Percentiles rank a stretch among this genome's conserved stretches.
Conservation (phyloP, 2,888 invertebrate genomes). For the Lymantria dispar region DNA sequence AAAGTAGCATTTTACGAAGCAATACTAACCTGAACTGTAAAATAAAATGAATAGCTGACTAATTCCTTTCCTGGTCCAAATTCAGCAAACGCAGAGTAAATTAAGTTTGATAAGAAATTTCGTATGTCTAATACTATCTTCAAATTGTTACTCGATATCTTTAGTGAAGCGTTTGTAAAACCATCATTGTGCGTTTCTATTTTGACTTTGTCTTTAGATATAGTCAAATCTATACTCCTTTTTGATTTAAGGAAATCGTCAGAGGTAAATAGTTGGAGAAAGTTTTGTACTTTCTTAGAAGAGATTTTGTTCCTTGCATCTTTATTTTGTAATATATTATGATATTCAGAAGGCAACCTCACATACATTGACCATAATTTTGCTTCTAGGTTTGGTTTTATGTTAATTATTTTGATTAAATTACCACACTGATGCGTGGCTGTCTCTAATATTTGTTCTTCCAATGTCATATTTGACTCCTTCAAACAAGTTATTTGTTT, state of each 20-base stretch:
- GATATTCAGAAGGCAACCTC: constrained; percentile 50
- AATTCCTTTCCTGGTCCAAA: constrained; percentile 35
- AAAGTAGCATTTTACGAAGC: not conserved
- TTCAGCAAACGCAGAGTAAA: constrained; percentile 39
- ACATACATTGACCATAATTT: constrained; percentile 46
- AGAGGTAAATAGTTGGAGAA: constrained; percentile 42
- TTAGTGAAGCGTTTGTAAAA: constrained; percentile 45
- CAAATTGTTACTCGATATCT: constrained; percentile 45
- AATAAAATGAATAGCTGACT: constrained; percentile 48
- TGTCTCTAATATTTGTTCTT: constrained; percentile 41
- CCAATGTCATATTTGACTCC: constrained; percentile 31
- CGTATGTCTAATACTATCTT: constrained; percentile 46
- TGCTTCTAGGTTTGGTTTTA: constrained; percentile 3
- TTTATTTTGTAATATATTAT: constrained; percentile 39
- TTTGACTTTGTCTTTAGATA: constrained; percentile 44
- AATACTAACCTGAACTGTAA: constrained; percentile 52
- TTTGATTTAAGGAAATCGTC: constrained; percentile 53
- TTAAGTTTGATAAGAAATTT: constrained; percentile 53
- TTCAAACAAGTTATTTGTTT: constrained; percentile 31
- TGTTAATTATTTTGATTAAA: constrained; percentile 45
- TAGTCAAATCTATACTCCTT: constrained; percentile 37
- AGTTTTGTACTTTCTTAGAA: constrained; percentile 33
- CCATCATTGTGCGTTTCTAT: constrained; percentile 53
- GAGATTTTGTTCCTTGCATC: constrained; percentile 29
- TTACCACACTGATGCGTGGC: constrained; percentile 36